Base-by-base conservation (phyloP, 2,797 vertebrate genomes). In the Lacerta agilis region DNA sequence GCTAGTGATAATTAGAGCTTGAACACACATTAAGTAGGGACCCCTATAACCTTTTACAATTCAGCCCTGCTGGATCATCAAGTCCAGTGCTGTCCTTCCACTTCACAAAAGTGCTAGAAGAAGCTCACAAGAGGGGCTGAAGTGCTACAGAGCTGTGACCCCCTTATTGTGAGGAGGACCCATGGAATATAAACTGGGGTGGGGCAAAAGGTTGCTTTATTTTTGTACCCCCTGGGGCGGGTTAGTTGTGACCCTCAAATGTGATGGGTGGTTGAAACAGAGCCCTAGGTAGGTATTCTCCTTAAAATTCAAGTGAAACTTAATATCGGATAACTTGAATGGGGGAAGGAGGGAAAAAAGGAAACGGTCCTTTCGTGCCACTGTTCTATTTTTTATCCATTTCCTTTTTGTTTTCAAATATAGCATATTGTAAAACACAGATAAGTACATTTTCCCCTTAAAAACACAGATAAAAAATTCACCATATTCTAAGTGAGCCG, bases 381-480 rank as follows among this genome's bases (percentile, higher is more conserved):
- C 7, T 64, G 38, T 71, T 89, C 41, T 72, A 79, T 86, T 77
- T 6, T 67, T 85, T 43, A 27, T 9, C 92, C 89, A 29, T 82
- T 55, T 49, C 69, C 80, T 83, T 82, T 86, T 58, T 90, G 78
- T 86, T 94, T 87, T 93, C 82, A 36, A 94, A 66, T 38, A 10
- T 78, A 85, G 43, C 4, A 5, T 75, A 6, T 72, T 91, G 80
- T 71, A 90, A 90, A 93, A 79, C 61, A 3, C 83, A 87, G 43
- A 49, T 90, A 89, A 90, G 82, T 90, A 11, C 29, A 0, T 92
- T 89, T 92, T 90, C 88, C 71, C 64, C 77, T 89, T 93, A 90
- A 88, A 88, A 88, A 92, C 80, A 82, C 67, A 17, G 83, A 94
- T 95, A 69, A 95, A 96, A 96, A 94, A 95, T 94, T 93, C 91